Evolutionary conservation across 1,140 invertebrate species (phyloP), one percentile per base, ranked within the genome.

Genomic region (honey bee (Apis mellifera)): DNA sequence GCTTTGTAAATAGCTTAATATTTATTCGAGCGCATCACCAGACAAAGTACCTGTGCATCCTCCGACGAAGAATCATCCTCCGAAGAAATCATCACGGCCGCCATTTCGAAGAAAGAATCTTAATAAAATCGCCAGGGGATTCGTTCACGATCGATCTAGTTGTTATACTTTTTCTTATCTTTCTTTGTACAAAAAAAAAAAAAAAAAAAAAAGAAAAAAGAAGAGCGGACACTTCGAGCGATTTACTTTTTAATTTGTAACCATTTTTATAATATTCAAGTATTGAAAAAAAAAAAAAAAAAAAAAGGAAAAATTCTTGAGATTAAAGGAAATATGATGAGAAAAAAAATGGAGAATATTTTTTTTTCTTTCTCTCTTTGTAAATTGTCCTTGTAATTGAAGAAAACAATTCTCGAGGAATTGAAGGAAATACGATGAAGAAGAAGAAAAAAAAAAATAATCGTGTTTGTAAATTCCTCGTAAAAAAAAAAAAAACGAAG

Each of bases 1-100:
- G 78, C 32, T 64, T 84, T 89, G 87, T 87, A 87, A 79, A 89
- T 87, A 89, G 52, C 83, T 66, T 85, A 72, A 69, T 87, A 85
- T 87, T 87, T 87, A 87, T 87, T 85, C 75, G 76, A 82, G 62
- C 73, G 83, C 64, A 82, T 76, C 65, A 75, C 55, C 52, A 85
- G 71, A 73, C 76, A 60, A 83, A 65, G 80, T 81, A 85, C 73
- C 71, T 82, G 80, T 68, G 68, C 72, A 77, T 74, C 23, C 71
- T 81, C 48, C 12, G 13, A 62, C 15, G 48, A 73, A 65, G 57
- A 32, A 70, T 26, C 60, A 73, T 79, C 59, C 76, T 79, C 48
- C 26, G 48, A 42, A 42, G 32, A 42, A n/a, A n/a, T n/a, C 13
- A 42, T 48, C 19, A 17, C 21, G 59, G 52, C 26, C n/a, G 64